These are phyloP conservation scores for Poecilia picta DNA, from an alignment of 2,797 vertebrate genomes.

Conservation along the genomic window DNA sequence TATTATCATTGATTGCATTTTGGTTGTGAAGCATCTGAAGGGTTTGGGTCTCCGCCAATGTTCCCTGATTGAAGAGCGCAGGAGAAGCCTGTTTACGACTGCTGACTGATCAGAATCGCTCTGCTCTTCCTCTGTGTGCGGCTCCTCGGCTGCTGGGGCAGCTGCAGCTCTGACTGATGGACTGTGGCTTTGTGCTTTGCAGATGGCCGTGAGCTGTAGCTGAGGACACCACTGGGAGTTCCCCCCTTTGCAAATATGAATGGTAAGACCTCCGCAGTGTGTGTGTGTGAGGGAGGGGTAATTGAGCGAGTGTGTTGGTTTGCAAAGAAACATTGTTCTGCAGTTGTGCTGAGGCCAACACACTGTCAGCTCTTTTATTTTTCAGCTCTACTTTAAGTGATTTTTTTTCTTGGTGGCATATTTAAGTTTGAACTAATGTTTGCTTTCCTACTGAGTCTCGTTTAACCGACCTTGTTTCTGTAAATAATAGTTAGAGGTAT, in stretches of 20 bases:
- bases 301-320: slow-evolving; percentile 2
- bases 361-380: slow-evolving; percentile 4
- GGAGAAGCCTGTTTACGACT: slow-evolving; percentile 75
- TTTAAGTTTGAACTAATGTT: background rate
- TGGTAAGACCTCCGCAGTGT: slow-evolving; percentile 63
- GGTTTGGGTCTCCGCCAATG: slow-evolving; percentile 62
- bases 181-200: slow-evolving; percentile 69
- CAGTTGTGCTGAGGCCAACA: slow-evolving; percentile 24
- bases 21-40: slow-evolving; percentile 57
- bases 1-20: slow-evolving; percentile 2
- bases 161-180: slow-evolving; percentile 68
- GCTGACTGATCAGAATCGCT: slow-evolving; percentile 71
- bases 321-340: slow-evolving; percentile 12
- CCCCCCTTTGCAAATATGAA: slow-evolving; percentile 75
- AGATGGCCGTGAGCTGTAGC: slow-evolving; percentile 70
- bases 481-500: slow-evolving; percentile 33
- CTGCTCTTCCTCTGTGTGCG: slow-evolving; percentile 21
- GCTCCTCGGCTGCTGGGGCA: slow-evolving; percentile 42
- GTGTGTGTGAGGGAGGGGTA: background rate
- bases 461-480: slow-evolving; percentile 9
- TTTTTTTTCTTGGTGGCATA: slow-evolving; percentile 5
- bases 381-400: background rate
- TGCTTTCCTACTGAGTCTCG: background rate
- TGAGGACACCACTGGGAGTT: slow-evolving; percentile 65
- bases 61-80: slow-evolving; percentile 61